phyloP scores from a whole-genome alignment of 2,113 vertebrate genomes.

The Ptychochromis oligacanthus region DNA sequence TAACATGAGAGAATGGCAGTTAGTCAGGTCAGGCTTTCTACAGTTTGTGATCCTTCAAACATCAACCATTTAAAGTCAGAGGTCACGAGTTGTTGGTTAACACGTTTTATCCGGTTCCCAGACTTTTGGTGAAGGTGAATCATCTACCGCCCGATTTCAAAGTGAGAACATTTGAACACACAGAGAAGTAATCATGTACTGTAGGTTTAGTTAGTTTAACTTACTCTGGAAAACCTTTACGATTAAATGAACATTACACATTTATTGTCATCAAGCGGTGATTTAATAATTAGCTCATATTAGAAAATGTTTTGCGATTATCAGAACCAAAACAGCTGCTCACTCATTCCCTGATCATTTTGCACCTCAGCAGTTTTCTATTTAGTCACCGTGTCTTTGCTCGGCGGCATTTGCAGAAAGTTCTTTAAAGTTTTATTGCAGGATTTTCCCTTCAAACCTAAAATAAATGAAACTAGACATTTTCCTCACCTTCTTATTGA shows the following conservation, averaged over 20 bases:
- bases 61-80: slow-evolving; percentile 36
- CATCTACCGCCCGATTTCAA: neutral
- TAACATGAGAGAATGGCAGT: slow-evolving; percentile 1
- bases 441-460: neutral
- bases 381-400: too few relatives aligned
- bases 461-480: neutral
- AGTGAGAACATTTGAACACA: neutral
- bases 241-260: neutral
- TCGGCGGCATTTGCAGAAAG: neutral
- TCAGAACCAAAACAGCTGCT: neutral
- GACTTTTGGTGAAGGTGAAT: neutral
- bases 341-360: neutral
- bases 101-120: slow-evolving; percentile 3
- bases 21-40: slow-evolving; percentile 4
- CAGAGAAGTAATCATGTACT: neutral
- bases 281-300: neutral
- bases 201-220: neutral
- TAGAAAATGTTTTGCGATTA: neutral
- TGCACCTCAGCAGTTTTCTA: neutral
- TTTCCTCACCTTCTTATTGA: neutral
- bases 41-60: slow-evolving; percentile 30
- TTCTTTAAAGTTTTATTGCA: neutral
- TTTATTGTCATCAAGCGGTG: neutral
- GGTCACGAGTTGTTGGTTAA: slow-evolving; percentile 31
- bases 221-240: neutral